phyloP scores from a whole-genome alignment of 2,797 vertebrate genomes.

The Geotria australis region DNA sequence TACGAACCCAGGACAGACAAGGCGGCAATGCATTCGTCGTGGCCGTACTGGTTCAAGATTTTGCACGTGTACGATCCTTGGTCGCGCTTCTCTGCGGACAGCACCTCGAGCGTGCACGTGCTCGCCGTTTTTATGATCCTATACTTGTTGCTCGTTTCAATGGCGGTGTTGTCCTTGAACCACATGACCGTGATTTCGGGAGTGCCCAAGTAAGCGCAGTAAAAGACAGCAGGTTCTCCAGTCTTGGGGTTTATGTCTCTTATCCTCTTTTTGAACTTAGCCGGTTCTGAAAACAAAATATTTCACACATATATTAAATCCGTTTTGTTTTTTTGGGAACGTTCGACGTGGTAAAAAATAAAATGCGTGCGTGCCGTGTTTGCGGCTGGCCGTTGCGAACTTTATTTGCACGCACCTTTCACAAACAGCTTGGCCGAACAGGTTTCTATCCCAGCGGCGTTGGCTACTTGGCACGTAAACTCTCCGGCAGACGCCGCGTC shows the following conservation, averaged over 20 bases:
- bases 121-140: not conserved
- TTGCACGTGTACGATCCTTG: not conserved
- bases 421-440: slow-evolving; percentile 60
- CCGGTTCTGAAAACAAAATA: not conserved
- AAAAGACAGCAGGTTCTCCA: not conserved
- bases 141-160: not conserved
- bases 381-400: too few species aligned
- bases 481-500: slow-evolving; percentile 51
- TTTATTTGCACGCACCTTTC: slow-evolving; percentile 33
- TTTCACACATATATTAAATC: too few species aligned
- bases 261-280: not conserved
- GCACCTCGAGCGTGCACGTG: not conserved
- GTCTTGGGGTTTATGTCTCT: not conserved
- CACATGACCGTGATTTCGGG: not conserved
- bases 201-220: not conserved
- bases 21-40: too few species aligned
- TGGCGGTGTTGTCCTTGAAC: not conserved
- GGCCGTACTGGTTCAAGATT: not conserved
- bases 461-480: slow-evolving; percentile 63
- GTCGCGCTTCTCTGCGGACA: not conserved
- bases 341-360: too few species aligned
- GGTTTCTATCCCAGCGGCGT: slow-evolving; percentile 52
- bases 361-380: too few species aligned
- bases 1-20: too few species aligned
- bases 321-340: too few species aligned